Conservation (phyloP, 92 coral and sea anemone species). For the Actinernus sp. region DNA sequence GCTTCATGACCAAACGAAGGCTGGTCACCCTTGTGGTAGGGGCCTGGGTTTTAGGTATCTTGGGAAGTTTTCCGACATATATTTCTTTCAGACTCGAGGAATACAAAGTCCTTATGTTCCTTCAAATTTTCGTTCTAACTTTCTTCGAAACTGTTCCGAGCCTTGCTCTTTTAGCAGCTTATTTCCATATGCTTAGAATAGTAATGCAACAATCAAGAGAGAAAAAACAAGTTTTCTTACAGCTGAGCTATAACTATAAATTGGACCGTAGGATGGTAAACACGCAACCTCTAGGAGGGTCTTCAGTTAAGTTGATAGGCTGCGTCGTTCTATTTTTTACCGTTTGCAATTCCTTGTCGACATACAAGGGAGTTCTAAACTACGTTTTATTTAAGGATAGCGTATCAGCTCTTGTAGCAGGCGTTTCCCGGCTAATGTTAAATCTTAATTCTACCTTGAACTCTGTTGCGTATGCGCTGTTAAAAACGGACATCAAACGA, state of each 20-base stretch:
- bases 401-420: background rate
- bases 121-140: constrained; percentile 2
- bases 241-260: constrained; percentile 27
- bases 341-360: background rate
- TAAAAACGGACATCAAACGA: constrained; percentile 4
- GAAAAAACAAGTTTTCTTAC: constrained; percentile 16
- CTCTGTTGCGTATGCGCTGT: background rate
- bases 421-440: background rate
- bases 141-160: constrained; percentile 22
- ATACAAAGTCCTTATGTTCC: too few species aligned
- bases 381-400: constrained; percentile 1
- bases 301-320: too few species aligned
- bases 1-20: constrained; percentile 4
- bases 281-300: too few species aligned
- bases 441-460: constrained; percentile 2
- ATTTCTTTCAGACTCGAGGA: background rate
- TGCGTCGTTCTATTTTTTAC: background rate
- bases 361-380: constrained; percentile 5
- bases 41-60: constrained; percentile 29
- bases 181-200: constrained; percentile 24
- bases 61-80: constrained; percentile 2
- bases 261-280: too few species aligned
- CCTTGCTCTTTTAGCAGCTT: constrained; percentile 21
- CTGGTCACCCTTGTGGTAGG: background rate
- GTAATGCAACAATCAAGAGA: constrained; percentile 21